These are phyloP conservation scores for Torymus aiolomorphi DNA, from an alignment of 2,888 invertebrate species.

Conservation along the genomic window DNA sequence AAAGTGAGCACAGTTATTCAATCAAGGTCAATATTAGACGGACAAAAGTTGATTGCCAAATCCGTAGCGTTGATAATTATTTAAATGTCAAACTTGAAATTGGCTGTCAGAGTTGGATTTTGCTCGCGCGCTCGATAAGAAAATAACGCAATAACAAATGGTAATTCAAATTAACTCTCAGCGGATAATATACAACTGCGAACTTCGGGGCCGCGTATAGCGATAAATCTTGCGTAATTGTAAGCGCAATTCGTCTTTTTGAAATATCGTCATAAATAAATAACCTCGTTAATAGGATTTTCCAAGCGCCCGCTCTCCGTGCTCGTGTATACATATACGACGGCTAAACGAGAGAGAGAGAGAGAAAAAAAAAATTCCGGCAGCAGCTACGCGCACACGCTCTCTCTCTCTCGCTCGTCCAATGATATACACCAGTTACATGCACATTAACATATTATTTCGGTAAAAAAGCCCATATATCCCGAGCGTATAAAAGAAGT, in stretches of 20 bases:
- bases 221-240: conserved; percentile 5
- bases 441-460: conserved; percentile 37
- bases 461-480: conserved; percentile 19
- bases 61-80: too few relatives aligned
- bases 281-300: conserved; percentile 1
- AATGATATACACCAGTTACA: conserved; percentile 17
- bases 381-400: too few relatives aligned
- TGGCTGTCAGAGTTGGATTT: too few relatives aligned
- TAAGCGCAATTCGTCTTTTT: background rate
- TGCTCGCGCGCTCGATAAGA: too few relatives aligned
- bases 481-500: conserved; percentile 36
- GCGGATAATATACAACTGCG: background rate
- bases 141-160: background rate
- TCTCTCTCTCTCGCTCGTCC: too few relatives aligned
- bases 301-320: background rate
- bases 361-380: too few relatives aligned
- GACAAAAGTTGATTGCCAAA: too few relatives aligned
- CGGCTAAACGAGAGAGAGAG: too few relatives aligned
- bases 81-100: too few relatives aligned
- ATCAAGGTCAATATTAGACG: background rate
- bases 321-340: background rate
- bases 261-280: background rate
- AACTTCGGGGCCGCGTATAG: background rate
- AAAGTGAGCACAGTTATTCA: background rate
- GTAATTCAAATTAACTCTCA: background rate